Evolutionary conservation across 2,888 invertebrate genomes (phyloP).

Genomic region (Elegia similella): DNA sequence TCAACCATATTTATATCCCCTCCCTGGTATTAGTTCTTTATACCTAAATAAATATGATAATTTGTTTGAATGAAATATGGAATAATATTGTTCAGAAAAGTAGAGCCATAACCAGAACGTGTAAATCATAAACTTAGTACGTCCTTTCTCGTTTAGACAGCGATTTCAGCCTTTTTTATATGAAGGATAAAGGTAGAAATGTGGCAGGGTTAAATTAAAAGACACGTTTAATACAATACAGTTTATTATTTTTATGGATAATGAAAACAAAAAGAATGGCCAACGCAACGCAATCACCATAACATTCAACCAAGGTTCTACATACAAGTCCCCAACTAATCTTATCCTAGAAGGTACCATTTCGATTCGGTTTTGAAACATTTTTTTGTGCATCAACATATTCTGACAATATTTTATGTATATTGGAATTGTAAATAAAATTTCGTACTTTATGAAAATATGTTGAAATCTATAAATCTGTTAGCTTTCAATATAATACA

Average conservation of each 20-base stretch:
- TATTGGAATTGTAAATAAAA: conserved; percentile 1
- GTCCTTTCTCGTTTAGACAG: no score
- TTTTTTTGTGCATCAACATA: conserved; percentile 18
- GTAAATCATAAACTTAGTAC: no score
- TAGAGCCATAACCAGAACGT: no score
- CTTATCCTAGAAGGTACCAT: conserved; percentile 8
- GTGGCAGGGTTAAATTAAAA: no score
- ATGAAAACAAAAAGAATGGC: conserved; percentile 21
- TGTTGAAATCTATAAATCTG: neutral
- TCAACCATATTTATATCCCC: no score
- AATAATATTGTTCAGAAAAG: no score
- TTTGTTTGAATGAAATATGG: no score
- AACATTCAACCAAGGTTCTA: conserved; percentile 21
- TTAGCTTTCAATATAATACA: neutral
- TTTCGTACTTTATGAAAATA: neutral
- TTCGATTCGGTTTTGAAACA: neutral
- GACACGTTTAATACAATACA: conserved; percentile 21
- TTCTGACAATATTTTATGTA: neutral
- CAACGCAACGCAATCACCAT: conserved; percentile 19
- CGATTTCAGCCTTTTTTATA: no score
- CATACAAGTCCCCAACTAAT: conserved; percentile 6
- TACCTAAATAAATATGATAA: no score
- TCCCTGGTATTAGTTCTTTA: no score
- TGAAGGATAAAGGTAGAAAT: no score
- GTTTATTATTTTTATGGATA: conserved; percentile 25